Evolutionary conservation across 2,113 vertebrate species (phyloP).

Genomic region (Laterallus jamaicensis): DNA sequence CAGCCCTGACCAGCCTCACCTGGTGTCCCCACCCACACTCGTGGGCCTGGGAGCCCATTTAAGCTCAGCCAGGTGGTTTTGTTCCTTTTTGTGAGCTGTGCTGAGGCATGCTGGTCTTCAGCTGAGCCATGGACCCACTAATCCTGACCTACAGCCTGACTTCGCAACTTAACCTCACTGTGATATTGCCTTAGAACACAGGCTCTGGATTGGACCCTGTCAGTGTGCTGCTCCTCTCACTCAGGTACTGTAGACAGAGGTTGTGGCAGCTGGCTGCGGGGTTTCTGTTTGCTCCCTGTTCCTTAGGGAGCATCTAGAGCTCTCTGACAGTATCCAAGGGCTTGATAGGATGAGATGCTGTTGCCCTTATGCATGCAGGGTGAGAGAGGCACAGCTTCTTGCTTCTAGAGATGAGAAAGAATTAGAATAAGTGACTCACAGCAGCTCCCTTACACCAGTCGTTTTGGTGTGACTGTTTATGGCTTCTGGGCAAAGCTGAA

Average conservation of each 20-base stretch:
- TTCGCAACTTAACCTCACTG: background rate
- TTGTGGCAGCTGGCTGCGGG: background rate
- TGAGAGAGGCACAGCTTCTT: background rate
- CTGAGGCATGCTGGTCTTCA: background rate
- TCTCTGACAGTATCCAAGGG: background rate
- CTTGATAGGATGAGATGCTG: background rate
- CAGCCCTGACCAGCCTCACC: background rate
- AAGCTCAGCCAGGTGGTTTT: fast-evolving
- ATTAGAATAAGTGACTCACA: background rate
- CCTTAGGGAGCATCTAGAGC: background rate
- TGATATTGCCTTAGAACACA: fast-evolving
- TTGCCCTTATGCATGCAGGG: background rate
- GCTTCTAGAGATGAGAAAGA: background rate
- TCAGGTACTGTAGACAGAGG: background rate
- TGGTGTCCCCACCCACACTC: background rate
- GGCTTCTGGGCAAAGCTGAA: background rate
- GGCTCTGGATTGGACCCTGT: background rate
- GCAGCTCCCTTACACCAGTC: background rate
- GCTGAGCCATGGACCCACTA: fast-evolving
- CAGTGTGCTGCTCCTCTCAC: background rate
- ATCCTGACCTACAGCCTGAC: background rate
- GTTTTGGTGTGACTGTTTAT: background rate
- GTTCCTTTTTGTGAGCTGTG: fast-evolving
- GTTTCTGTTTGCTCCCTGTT: background rate
- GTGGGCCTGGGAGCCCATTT: background rate